Conservation (phyloP, 2,888 invertebrate genomes). For the Fabriciana adippe region DNA sequence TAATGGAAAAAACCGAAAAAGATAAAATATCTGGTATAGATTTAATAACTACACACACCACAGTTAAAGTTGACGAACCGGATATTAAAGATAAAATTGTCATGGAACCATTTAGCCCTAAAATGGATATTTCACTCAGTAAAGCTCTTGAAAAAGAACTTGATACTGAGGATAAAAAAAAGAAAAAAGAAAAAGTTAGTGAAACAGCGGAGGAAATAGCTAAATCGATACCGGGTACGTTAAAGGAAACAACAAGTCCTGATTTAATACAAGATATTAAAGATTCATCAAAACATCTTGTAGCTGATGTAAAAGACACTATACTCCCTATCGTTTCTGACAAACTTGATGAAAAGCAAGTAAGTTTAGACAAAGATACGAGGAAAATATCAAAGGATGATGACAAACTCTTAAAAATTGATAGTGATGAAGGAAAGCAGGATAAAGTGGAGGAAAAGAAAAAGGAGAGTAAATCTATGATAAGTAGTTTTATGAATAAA, state of each 20-base stretch:
- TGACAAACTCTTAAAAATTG: constrained; percentile 29
- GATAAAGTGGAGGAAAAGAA: constrained; percentile 44
- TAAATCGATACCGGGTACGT: constrained; percentile 5
- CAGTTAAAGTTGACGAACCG: constrained; percentile 28
- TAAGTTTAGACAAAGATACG: constrained; percentile 63
- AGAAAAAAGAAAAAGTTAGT: constrained; percentile 2
- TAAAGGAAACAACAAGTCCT: constrained; percentile 38
- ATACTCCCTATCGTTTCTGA: constrained; percentile 49
- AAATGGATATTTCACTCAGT: constrained; percentile 54
- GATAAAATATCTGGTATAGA: constrained; percentile 10
- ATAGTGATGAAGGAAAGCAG: constrained; percentile 36
- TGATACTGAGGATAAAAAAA: constrained; percentile 48
- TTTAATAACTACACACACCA: constrained; percentile 10
- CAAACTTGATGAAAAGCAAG: constrained; percentile 72
- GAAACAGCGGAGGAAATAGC: constrained; percentile 3
- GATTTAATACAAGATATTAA: constrained; percentile 39
- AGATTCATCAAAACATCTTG: constrained; percentile 21
- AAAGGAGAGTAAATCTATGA: constrained; percentile 47
- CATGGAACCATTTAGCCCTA: constrained; percentile 51
- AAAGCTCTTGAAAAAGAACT: constrained; percentile 59
- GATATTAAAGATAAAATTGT: constrained; percentile 36
- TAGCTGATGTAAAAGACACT: constrained; percentile 34
- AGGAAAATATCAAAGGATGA: constrained; percentile 36
- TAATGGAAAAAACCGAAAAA: constrained; percentile 6
- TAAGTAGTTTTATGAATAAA: constrained; percentile 53